Conservation (phyloP, 2,113 vertebrate species). For the Aepyceros melampus region DNA sequence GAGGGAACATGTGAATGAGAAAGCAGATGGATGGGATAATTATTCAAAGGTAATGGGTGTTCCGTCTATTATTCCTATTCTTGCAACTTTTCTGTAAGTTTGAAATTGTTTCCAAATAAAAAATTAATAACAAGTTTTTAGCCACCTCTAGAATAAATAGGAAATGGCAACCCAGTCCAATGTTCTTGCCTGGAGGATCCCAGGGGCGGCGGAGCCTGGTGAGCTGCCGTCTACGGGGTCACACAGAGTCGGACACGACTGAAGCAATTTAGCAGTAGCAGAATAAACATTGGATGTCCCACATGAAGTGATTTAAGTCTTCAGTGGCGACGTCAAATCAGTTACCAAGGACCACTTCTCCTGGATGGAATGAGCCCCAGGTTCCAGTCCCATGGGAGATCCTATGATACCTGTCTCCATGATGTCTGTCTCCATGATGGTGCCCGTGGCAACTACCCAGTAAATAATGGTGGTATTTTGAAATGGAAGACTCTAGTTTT, state of each 20-base stretch:
- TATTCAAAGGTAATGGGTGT: not conserved
- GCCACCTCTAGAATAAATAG: not conserved
- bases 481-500: conserved; percentile 13
- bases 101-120: not conserved
- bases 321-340: not conserved
- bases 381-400: not conserved
- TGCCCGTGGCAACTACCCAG: not conserved
- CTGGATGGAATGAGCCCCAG: not conserved
- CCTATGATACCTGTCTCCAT: not conserved
- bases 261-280: no score
- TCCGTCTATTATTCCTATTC: not conserved
- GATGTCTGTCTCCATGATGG: not conserved
- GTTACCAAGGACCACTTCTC: not conserved
- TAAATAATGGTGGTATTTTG: not conserved
- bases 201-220: no score
- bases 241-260: no score
- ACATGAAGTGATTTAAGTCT: not conserved
- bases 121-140: not conserved
- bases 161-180: no score
- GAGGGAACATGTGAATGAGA: not conserved
- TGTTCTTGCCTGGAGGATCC: no score
- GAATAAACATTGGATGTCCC: not conserved
- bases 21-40: not conserved
- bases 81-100: not conserved
- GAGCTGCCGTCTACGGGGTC: no score